Percentiles rank a stretch among this genome's conserved stretches.
Conservation (phyloP, 2,113 vertebrate genomes). For the Aphyosemion australe region DNA sequence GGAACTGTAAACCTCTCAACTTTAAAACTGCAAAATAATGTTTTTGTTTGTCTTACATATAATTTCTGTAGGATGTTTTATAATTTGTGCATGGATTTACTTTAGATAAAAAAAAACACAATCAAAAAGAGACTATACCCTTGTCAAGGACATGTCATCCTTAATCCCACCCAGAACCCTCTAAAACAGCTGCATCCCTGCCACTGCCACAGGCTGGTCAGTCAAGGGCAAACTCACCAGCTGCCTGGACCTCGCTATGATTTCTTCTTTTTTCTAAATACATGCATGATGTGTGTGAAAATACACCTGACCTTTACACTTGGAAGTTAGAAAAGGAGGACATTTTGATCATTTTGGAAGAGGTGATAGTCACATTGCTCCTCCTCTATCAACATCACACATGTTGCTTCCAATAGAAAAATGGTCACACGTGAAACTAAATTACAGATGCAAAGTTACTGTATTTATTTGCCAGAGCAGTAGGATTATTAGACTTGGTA, state of each 20-base stretch:
- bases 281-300: slow-evolving; percentile 8
- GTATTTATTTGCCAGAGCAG: no score
- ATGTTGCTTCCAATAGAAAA: no score
- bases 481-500: no score
- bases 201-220: slow-evolving; percentile 64
- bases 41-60: no score
- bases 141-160: slow-evolving; percentile 65
- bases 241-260: slow-evolving; percentile 56
- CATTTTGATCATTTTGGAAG: slow-evolving; percentile 6
- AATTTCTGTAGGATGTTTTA: no score
- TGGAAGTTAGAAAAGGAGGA: background rate
- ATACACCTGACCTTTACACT: slow-evolving; percentile 37
- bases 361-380: background rate
- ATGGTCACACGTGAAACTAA: no score
- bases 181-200: slow-evolving; percentile 70
- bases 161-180: slow-evolving; percentile 61
- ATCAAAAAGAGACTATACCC: slow-evolving; percentile 33
- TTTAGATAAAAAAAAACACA: background rate
- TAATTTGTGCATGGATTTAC: no score
- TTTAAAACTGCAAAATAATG: no score
- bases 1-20: no score
- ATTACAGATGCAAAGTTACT: no score
- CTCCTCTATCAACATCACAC: background rate
- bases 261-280: slow-evolving; percentile 23
- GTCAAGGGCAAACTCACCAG: slow-evolving; percentile 75